Conservation (phyloP, 2,888 invertebrate genomes). For the Mythimna pallens region DNA sequence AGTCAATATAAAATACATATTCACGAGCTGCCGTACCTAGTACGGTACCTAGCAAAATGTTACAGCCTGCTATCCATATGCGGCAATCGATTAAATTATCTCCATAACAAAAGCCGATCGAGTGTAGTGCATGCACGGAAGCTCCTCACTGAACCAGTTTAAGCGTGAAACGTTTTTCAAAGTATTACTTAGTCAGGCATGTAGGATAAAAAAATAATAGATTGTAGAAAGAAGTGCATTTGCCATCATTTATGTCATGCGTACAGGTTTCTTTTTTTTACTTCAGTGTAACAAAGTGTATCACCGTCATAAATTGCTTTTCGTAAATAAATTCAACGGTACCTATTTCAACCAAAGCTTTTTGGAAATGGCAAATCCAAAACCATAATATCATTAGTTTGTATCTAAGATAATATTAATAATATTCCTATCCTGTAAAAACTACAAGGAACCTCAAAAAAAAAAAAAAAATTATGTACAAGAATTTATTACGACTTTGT, state of each 20-base stretch:
- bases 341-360: not conserved
- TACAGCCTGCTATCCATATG: not conserved
- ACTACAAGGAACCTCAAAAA: not conserved
- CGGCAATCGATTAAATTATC: not conserved
- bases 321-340: too few relatives aligned
- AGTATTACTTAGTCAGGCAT: not conserved
- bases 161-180: not conserved
- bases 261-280: too few relatives aligned
- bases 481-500: slow-evolving; percentile 7
- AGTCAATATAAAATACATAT: too few relatives aligned
- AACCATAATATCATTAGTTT: not conserved
- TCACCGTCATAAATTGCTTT: too few relatives aligned
- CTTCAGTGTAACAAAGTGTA: too few relatives aligned
- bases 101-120: slow-evolving; percentile 4
- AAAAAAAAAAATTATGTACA: too few relatives aligned
- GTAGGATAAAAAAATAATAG: not conserved
- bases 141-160: not conserved
- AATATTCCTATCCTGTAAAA: not conserved
- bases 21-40: not conserved
- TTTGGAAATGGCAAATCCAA: not conserved
- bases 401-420: not conserved
- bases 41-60: not conserved
- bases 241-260: too few relatives aligned
- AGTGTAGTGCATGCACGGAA: not conserved
- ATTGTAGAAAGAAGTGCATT: too few relatives aligned